Conservation (phyloP, 2,113 vertebrate species). For the Galeopterus variegatus region DNA sequence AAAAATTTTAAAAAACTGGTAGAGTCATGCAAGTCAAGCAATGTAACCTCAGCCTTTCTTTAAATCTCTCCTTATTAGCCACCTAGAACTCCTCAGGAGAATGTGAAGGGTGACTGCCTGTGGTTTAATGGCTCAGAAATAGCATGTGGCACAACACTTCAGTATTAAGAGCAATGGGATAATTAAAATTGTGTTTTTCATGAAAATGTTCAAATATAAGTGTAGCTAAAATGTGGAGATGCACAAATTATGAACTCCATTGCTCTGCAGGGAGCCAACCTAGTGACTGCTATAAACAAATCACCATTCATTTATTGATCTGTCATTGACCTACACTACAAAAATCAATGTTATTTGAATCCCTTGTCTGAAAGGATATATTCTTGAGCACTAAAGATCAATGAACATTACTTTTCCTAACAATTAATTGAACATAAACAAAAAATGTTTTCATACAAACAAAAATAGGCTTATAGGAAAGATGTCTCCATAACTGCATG, state of each 20-base stretch:
- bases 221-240: not conserved
- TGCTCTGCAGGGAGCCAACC: not conserved
- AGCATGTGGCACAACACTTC: not conserved
- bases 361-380: not conserved
- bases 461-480: constrained; percentile 12
- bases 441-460: constrained; percentile 43
- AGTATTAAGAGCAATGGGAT: not conserved
- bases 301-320: not conserved
- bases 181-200: not conserved
- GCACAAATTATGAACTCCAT: not conserved
- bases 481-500: not conserved
- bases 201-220: not conserved
- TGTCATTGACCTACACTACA: constrained; percentile 11
- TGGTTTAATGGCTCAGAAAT: not conserved
- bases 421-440: constrained; percentile 10
- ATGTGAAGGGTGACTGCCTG: not conserved
- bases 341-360: not conserved
- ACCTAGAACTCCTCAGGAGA: not conserved
- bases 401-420: not conserved
- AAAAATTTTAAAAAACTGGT: not conserved
- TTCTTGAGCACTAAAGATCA: constrained; percentile 26
- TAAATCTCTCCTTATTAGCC: not conserved
- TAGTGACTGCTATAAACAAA: constrained; percentile 4
- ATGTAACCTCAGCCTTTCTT: too few species aligned
- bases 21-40: not conserved